Evolutionary conservation across 2,888 invertebrate genomes (phyloP).

Genomic region (Apodemia duryi): DNA sequence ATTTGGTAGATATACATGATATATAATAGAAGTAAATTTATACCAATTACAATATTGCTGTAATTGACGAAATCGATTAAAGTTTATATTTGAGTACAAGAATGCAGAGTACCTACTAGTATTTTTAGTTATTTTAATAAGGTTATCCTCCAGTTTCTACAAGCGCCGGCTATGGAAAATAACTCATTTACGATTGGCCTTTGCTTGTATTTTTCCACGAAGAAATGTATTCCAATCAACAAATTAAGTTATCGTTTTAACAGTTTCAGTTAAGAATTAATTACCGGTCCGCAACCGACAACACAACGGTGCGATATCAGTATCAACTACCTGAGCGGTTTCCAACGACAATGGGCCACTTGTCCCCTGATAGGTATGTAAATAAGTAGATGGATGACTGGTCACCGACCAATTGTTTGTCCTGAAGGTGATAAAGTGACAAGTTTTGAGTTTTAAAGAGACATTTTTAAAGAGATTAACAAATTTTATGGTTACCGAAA

Average conservation of each 20-base stretch:
- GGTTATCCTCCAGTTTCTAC: too few species aligned
- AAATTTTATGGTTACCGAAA: conserved; percentile 12
- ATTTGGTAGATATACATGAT: too few species aligned
- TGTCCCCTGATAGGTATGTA: conserved; percentile 73
- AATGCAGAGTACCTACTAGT: too few species aligned
- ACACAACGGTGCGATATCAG: conserved; percentile 47
- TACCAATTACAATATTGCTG: too few species aligned
- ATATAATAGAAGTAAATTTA: too few species aligned
- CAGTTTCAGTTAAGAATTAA: conserved; percentile 50
- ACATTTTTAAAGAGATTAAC: conserved; percentile 16
- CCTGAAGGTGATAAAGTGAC: conserved; percentile 43
- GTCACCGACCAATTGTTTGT: conserved; percentile 62
- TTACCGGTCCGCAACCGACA: conserved; percentile 49
- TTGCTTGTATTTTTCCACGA: conserved; percentile 13
- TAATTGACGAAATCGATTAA: too few species aligned
- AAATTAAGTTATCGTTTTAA: conserved; percentile 17
- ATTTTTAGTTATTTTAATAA: too few species aligned
- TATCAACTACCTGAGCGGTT: conserved; percentile 55
- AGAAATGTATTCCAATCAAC: conserved; percentile 2
- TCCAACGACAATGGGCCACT: conserved; percentile 68
- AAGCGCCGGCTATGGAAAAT: too few species aligned
- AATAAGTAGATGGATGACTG: conserved; percentile 72
- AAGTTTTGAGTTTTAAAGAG: conserved; percentile 31
- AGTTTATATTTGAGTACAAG: too few species aligned
- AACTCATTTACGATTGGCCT: too few species aligned